phyloP scores from a whole-genome alignment of 2,113 vertebrate species.

The Oplegnathus fasciatus region DNA sequence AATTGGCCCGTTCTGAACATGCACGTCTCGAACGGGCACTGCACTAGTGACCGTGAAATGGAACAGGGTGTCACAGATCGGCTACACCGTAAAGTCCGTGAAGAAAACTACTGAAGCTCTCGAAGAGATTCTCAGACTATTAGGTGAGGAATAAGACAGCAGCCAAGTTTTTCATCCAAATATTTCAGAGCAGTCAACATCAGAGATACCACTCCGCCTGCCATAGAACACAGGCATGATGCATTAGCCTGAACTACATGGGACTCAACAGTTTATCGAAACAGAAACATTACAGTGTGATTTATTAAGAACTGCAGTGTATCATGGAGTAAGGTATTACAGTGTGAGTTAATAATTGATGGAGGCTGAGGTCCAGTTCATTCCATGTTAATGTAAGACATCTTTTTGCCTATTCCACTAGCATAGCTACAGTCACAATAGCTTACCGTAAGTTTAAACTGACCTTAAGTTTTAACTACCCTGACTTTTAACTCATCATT shows the following conservation, averaged over 20 bases:
- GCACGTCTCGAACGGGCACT: no score
- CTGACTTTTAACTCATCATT: neutral
- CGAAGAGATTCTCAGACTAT: conserved; percentile 12
- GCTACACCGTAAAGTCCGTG: conserved; percentile 4
- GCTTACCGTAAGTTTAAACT: neutral
- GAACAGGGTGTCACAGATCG: conserved; percentile 13
- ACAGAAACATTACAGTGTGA: neutral
- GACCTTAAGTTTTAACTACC: neutral
- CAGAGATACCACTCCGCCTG: neutral
- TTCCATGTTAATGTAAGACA: no score
- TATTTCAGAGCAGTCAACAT: no score
- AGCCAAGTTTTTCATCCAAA: neutral
- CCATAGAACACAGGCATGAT: neutral
- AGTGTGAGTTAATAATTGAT: neutral
- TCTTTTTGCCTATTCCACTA: no score
- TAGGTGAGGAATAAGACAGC: conserved; percentile 13
- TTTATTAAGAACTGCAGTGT: neutral
- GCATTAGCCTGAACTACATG: neutral
- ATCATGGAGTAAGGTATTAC: neutral
- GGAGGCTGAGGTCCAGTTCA: no score
- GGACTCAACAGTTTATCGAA: neutral
- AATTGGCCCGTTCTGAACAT: no score
- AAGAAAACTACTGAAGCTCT: conserved; percentile 35
- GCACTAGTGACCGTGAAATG: neutral
- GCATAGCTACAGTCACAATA: no score